Evolutionary conservation across 2,888 invertebrate genomes (phyloP).

Genomic region (Athripsodes cinereus): DNA sequence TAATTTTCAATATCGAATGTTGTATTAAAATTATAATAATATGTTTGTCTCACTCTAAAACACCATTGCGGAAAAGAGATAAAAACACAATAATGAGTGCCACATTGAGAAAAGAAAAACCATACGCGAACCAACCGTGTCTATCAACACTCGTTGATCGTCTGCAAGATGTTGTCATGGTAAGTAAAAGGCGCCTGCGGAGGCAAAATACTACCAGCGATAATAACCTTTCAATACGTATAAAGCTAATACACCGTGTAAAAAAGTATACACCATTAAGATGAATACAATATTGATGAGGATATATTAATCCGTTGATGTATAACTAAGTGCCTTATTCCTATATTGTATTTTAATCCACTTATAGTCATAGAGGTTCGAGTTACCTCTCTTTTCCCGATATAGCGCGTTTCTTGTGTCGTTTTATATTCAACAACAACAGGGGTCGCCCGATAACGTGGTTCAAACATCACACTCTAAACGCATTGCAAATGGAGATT

Average conservation of each 20-base stretch:
- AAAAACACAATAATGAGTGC: not conserved
- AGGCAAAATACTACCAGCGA: not conserved
- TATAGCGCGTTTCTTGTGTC: not conserved
- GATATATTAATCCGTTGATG: not conserved
- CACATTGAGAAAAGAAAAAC: not conserved
- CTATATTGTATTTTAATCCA: not conserved
- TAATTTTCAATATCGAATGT: not conserved
- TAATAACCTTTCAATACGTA: not conserved
- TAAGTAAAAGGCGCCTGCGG: constrained; percentile 21
- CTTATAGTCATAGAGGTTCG: not conserved
- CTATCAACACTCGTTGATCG: constrained; percentile 20
- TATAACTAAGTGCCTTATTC: not conserved
- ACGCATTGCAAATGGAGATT: constrained; percentile 14
- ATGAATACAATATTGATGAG: not conserved
- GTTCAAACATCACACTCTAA: constrained; percentile 13
- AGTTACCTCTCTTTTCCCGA: not conserved
- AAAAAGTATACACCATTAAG: not conserved
- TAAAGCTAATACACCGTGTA: not conserved
- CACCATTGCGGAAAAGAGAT: not conserved
- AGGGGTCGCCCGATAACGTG: not conserved
- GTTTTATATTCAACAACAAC: too few species aligned
- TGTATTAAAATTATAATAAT: not conserved
- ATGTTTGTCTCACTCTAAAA: not conserved
- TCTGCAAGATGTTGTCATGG: constrained; percentile 23
- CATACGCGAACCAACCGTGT: constrained; percentile 18